Percentiles rank a stretch among this genome's conserved stretches.
Conservation (phyloP, 2,797 vertebrate species). For the Characodon lateralis region DNA sequence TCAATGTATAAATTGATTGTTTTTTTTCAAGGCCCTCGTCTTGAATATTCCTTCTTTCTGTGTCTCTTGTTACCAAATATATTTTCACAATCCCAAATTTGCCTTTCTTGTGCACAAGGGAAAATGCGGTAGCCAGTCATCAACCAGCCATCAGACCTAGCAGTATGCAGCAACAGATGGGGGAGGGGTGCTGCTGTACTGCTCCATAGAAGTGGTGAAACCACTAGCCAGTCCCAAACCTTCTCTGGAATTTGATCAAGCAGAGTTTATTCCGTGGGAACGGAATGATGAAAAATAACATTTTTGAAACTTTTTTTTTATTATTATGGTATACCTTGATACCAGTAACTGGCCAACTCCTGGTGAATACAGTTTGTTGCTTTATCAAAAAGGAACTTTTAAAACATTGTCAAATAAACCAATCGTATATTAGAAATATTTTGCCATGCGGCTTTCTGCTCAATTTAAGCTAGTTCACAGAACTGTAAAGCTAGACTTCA, state of each 20-base stretch:
- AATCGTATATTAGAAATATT: not conserved
- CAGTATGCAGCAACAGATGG: no score
- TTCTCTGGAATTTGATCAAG: not conserved
- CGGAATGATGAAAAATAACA: no score
- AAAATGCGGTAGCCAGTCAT: no score
- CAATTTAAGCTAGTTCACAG: not conserved
- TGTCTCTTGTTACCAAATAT: no score
- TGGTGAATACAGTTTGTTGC: not conserved
- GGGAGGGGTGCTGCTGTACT: no score
- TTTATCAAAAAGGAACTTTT: not conserved
- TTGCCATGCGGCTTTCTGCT: not conserved
- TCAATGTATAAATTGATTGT: not conserved
- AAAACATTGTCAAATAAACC: not conserved
- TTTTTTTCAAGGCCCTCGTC: not conserved
- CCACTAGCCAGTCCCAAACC: not conserved
- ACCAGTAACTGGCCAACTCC: not conserved
- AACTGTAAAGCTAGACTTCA: not conserved
- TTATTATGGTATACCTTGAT: not conserved
- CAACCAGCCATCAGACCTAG: no score
- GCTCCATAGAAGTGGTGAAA: not conserved
- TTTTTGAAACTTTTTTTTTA: not conserved
- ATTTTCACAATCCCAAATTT: no score
- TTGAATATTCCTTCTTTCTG: no score
- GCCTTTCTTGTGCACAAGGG: no score
- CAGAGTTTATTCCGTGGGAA: not conserved